phyloP scores from a whole-genome alignment of 2,888 invertebrate genomes.

The Drosophila greeni region DNA sequence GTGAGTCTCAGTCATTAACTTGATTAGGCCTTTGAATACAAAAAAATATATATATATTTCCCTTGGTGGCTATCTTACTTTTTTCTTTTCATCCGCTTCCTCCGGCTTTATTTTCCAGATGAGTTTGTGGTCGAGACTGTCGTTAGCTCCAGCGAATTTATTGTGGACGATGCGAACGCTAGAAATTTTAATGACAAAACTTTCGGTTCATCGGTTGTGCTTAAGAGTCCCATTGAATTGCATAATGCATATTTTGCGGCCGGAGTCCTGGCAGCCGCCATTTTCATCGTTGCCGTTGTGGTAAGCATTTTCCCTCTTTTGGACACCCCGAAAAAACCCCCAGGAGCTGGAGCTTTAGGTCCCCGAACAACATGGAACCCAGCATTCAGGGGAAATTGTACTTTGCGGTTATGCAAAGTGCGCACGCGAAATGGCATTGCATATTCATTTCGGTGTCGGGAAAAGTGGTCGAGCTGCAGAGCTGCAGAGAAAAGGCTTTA shows the following conservation, averaged over 20 bases:
- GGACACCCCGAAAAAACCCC: conserved; percentile 9
- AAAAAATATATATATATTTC: too few species aligned
- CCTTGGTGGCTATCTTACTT: conserved; percentile 39
- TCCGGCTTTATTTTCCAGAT: conserved; percentile 79
- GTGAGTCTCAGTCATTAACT: conserved; percentile 77
- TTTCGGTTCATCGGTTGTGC: conserved; percentile 77
- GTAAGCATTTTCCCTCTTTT: too few species aligned
- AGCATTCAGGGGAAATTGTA: conserved; percentile 59
- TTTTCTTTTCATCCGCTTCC: not conserved
- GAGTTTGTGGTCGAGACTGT: conserved; percentile 86
- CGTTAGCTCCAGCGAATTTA: conserved; percentile 80
- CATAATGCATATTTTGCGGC: conserved; percentile 90
- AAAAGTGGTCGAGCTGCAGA: conserved; percentile 35
- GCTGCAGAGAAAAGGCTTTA: conserved; percentile 33
- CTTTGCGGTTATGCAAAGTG: conserved; percentile 60
- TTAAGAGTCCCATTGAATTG: conserved; percentile 81
- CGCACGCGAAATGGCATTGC: conserved; percentile 55
- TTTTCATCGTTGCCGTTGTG: conserved; percentile 86
- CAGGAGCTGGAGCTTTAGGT: conserved; percentile 14
- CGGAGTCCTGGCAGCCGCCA: conserved; percentile 86
- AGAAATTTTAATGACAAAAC: conserved; percentile 79
- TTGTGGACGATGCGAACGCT: conserved; percentile 79
- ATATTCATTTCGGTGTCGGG: conserved; percentile 67
- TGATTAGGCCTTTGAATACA: conserved; percentile 27
- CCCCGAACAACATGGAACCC: conserved; percentile 48